These are phyloP conservation scores for Mesodorylaimus sp. DNA, from an alignment of 2,888 invertebrate genomes.

Conservation along the genomic window DNA sequence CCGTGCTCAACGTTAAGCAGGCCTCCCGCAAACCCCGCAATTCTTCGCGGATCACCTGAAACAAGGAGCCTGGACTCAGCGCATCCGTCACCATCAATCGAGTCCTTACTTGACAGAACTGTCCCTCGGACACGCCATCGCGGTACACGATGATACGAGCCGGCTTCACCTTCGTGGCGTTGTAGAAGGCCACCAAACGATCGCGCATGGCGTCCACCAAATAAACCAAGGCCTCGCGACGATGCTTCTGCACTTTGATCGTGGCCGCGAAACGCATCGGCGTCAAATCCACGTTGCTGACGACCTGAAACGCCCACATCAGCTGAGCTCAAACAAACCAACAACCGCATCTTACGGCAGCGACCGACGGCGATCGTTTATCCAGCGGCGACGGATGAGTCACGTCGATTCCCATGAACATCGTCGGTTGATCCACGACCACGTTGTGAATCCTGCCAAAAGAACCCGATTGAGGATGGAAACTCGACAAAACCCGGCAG, in stretches of 20 bases:
- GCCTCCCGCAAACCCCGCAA: constrained; percentile 23
- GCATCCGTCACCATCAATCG: too few species aligned
- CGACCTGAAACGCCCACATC: constrained; percentile 15
- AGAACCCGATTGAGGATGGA: too few species aligned
- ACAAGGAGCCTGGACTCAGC: background rate
- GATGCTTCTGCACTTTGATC: constrained; percentile 51
- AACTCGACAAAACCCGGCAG: too few species aligned
- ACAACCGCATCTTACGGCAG: too few species aligned
- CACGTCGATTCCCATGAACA: constrained; percentile 71
- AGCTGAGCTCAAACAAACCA: too few species aligned
- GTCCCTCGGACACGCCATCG: constrained; percentile 26
- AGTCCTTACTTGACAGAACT: constrained; percentile 24
- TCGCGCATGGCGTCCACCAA: constrained; percentile 22
- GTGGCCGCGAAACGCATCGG: constrained; percentile 39
- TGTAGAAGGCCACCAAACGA: constrained; percentile 20
- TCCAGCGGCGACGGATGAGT: constrained; percentile 72
- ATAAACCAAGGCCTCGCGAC: constrained; percentile 23
- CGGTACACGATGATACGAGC: constrained; percentile 26
- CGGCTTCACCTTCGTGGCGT: constrained; percentile 16
- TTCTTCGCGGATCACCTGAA: constrained; percentile 20
- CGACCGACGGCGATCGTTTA: constrained; percentile 40
- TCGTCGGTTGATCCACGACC: constrained; percentile 38
- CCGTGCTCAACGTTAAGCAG: constrained; percentile 20
- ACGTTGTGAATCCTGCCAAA: too few species aligned
- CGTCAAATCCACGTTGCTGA: constrained; percentile 28